Base-by-base conservation (phyloP, 1,140 invertebrate genomes). In the Carcinoscorpius rotundicauda region DNA sequence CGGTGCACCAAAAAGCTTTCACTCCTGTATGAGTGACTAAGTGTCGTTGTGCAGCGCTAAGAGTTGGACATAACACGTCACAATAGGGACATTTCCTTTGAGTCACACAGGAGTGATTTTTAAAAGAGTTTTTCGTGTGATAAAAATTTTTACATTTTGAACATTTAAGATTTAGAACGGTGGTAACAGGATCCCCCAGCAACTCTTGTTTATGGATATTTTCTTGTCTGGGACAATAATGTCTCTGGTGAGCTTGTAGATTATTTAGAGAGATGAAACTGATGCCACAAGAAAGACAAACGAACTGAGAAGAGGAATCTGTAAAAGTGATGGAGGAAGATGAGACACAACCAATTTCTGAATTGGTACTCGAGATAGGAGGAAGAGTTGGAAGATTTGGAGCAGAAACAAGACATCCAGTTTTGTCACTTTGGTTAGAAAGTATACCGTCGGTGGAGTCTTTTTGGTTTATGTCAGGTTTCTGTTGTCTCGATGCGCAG, bases 201-300 rank as follows among this genome's bases (percentile, higher is more conserved):
- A 59, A 59, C 6, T 10, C 6, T 29, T 29, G 29, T 29, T 2
- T 29, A 29, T 29, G 29, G 29, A 29, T 29, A 2, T 29, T 29
- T 29, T 29, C 29, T 29, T 3, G 6, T 55, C n/a, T 55, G 53
- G 53, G 53, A 55, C 93, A 97, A 71, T 97, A 97, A 73, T 88
- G 95, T 3, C 89, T 87, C 74, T 96, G 93, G 78, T 97, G 93
- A 1, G 93, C 91, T n/a, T 88, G 85, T 60, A 97, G 80, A 75
- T 94, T 97, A 75, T 94, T 91, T 69, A 91, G 82, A 2, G 92
- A 93, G 53, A 88, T 91, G 75, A 94, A 97, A 76, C 93, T 93
- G 66, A 96, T 95, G 50, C 92, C 91, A 75, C 94, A 97, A 52
- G 90, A 87, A 49, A 87, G 82, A 74, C 93, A 97, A 62, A 91